Conservation (phyloP, 2,888 invertebrate species). For the Blastobasis adustella region DNA sequence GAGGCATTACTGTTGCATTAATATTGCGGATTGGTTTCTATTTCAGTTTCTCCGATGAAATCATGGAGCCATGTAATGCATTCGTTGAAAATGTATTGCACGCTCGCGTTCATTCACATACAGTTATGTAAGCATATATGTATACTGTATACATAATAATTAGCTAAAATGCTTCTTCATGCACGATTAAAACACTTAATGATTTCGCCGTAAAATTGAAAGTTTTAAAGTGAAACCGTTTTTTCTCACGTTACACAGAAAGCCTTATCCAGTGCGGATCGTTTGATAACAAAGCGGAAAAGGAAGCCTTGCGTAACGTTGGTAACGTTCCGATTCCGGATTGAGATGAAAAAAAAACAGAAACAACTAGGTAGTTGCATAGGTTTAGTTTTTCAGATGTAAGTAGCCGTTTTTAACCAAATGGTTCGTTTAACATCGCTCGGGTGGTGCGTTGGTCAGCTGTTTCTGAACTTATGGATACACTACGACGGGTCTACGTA, state of each 20-base stretch:
- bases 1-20: too few relatives aligned
- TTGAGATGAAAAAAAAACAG: background rate
- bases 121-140: constrained; percentile 5
- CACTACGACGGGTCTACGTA: too few relatives aligned
- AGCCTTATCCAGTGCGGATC: background rate
- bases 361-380: too few relatives aligned
- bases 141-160: too few relatives aligned
- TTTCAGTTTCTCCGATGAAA: constrained; percentile 46
- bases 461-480: too few relatives aligned
- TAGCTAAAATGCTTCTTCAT: constrained; percentile 4
- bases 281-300: constrained; percentile 1
- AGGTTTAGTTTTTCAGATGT: too few relatives aligned
- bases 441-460: too few relatives aligned
- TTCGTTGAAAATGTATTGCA: constrained; percentile 28
- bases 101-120: constrained; percentile 28
- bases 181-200: constrained; percentile 1
- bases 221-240: background rate
- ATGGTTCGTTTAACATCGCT: too few relatives aligned
- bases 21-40: constrained; percentile 7
- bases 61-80: constrained; percentile 28
- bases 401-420: too few relatives aligned
- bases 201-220: too few relatives aligned
- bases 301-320: background rate
- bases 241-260: constrained; percentile 5
- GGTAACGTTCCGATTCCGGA: background rate